phyloP scores from a whole-genome alignment of 2,113 vertebrate species.

The Epinephelus cyanopodus region DNA sequence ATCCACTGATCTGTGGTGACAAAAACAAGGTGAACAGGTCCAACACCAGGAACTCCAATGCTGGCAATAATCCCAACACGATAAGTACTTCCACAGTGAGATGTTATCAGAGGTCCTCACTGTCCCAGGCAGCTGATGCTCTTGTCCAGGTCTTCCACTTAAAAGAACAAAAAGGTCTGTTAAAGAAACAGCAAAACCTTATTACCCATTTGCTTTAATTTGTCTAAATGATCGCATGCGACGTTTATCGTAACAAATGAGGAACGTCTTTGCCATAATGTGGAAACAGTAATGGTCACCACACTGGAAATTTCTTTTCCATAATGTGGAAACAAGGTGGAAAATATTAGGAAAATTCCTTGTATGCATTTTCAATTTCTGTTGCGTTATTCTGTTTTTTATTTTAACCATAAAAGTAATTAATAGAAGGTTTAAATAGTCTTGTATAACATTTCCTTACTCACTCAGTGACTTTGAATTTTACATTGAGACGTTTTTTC shows the following conservation, averaged over 20 bases:
- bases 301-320: conserved; percentile 41
- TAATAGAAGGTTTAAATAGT: background rate
- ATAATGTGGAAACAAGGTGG: background rate
- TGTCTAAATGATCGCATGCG: conserved; percentile 1
- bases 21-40: background rate
- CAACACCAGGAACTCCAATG: conserved; percentile 20
- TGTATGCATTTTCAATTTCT: background rate
- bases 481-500: background rate
- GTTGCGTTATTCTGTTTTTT: background rate
- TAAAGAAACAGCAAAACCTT: conserved; percentile 5
- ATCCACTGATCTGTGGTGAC: background rate
- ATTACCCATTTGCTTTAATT: conserved; percentile 4
- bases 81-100: conserved; percentile 56
- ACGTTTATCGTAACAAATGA: conserved; percentile 48
- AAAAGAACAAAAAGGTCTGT: conserved; percentile 47
- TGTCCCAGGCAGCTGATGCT: conserved; percentile 34
- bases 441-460: background rate
- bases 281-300: conserved; percentile 7
- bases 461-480: background rate
- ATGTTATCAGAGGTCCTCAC: conserved; percentile 34
- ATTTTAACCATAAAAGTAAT: background rate
- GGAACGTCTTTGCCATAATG: conserved; percentile 37
- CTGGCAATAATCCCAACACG: conserved; percentile 64
- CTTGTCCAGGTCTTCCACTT: conserved; percentile 24
- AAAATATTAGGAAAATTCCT: conserved; percentile 2